Percentiles rank a stretch among this genome's conserved stretches.
These are phyloP conservation scores for Salvelinus sp. DNA, from an alignment of 2,113 vertebrate genomes.

Conservation along the genomic window DNA sequence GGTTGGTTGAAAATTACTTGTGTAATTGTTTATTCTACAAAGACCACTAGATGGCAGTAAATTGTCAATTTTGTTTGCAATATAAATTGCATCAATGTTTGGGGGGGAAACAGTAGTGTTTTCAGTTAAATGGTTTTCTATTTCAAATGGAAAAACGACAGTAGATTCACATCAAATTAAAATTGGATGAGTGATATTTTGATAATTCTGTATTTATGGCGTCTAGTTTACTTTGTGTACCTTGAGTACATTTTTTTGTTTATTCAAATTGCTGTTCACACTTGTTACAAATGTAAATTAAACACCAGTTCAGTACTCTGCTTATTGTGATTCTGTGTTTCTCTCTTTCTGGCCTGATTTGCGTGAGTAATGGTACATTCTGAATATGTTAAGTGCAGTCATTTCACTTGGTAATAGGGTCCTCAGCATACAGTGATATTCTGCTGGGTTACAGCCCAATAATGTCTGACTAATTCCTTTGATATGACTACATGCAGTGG, in stretches of 20 bases:
- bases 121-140: not conserved
- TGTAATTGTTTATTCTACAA: conserved; percentile 1
- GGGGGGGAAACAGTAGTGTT: not conserved
- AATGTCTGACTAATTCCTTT: not conserved
- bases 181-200: no score
- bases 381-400: conserved; percentile 1
- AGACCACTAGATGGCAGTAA: conserved; percentile 67
- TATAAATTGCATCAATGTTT: not conserved
- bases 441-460: not conserved
- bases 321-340: not conserved
- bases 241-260: not conserved
- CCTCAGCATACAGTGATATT: not conserved
- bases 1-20: not conserved
- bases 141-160: not conserved
- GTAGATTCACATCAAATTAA: no score
- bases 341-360: conserved; percentile 2
- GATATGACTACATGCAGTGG: not conserved
- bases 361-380: conserved; percentile 13
- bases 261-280: not conserved
- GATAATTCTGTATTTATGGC: no score
- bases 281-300: not conserved
- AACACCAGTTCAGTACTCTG: not conserved
- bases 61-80: conserved; percentile 35
- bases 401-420: conserved; percentile 35
- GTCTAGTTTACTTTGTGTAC: not conserved